Base-by-base conservation (phyloP, 2,797 vertebrate species). In the Okamejei kenojei region DNA sequence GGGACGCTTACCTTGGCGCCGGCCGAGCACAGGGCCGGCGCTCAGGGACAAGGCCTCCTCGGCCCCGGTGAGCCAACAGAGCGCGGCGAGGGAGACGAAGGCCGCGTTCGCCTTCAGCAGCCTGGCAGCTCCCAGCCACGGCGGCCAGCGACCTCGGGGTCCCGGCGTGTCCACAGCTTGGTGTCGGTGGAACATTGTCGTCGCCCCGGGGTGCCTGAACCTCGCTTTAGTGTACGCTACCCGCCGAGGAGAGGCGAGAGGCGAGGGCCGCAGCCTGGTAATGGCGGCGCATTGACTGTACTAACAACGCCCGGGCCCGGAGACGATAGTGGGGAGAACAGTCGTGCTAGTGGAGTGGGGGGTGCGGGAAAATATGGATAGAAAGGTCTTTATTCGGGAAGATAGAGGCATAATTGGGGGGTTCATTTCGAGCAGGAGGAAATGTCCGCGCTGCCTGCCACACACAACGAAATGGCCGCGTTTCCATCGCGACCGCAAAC, bases 401-500 rank as follows among this genome's bases (percentile, higher is more conserved):
- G 45, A 45, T 54, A 54, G 45, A 54, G 71, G 4, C 5, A 21
- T 74, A 21, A 74, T 74, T 74, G 0, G 2, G 2, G 19, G 71
- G 71, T 74, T 74, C 19, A 74, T 74, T 74, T 74, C 71, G 7
- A 74, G 71, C 3, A 90, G 32, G 32, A 35, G 63, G n/a, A 35
- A 90, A 90, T 65, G 63, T 26, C 19, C 19, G 32, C 32, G 3
- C 5, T 23, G 21, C 21, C 13, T 4, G 71, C 71, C 71, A 21
- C 71, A 71, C 6, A 74, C 23, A 7, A 38, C 1, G 68, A 92
- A 92, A 73, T 73, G 71, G 71, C 90, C 90, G 90, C 90, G 90
- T 92, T 73, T 54, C 90, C 71, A 92, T 92, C 68, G 71, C 71
- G 11, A 92, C 90, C 35, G 54, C 15, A 74, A 76, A 74, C 90